phyloP scores from a whole-genome alignment of 92 coral and sea anemone genomes.

The Chrysogorgia sp. region DNA sequence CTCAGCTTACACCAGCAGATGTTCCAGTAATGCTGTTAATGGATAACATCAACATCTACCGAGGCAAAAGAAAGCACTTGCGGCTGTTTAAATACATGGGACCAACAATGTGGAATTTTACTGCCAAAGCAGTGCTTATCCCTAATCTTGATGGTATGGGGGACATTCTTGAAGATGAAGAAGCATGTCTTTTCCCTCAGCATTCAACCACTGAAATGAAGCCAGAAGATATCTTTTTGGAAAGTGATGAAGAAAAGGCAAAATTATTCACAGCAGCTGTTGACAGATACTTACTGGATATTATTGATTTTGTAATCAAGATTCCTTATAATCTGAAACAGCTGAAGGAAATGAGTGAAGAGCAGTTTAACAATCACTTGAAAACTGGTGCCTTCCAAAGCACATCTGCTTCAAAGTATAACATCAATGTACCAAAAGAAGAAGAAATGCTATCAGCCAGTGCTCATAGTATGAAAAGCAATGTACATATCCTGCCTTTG shows the following conservation, averaged over 20 bases:
- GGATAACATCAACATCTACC: conserved; percentile 56
- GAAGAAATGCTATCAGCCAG: neutral
- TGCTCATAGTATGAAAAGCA: conserved; percentile 23
- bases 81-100: conserved; percentile 38
- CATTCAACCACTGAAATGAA: neutral
- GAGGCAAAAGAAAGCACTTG: conserved; percentile 43
- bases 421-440: conserved; percentile 41
- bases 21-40: conserved; percentile 43
- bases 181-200: neutral
- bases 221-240: neutral
- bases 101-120: conserved; percentile 39
- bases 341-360: conserved; percentile 37
- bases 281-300: conserved; percentile 21
- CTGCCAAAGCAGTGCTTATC: conserved; percentile 7
- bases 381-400: conserved; percentile 2
- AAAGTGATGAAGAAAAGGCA: conserved; percentile 33
- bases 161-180: conserved; percentile 16
- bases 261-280: conserved; percentile 13
- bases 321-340: conserved; percentile 13
- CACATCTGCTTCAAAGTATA: conserved; percentile 11
- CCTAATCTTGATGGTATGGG: conserved; percentile 16
- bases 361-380: conserved; percentile 27
- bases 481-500: conserved; percentile 47
- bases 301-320: conserved; percentile 35
- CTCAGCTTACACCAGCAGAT: conserved; percentile 25